These are phyloP conservation scores for Catharus minimus DNA, from an alignment of 2,113 vertebrate species.

Conservation along the genomic window DNA sequence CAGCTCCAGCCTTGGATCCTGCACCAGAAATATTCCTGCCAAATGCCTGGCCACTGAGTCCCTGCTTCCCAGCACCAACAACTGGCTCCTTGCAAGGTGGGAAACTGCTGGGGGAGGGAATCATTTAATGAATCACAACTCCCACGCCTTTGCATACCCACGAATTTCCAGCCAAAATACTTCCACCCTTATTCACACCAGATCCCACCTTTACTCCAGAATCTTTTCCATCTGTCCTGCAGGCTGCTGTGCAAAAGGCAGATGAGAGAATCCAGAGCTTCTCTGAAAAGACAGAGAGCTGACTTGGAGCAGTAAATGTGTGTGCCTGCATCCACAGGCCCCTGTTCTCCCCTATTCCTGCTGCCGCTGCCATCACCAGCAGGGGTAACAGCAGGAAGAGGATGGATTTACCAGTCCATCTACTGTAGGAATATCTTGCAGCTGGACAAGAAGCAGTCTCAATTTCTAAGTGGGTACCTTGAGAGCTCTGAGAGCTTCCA, in stretches of 20 bases:
- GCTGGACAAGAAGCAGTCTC: background rate
- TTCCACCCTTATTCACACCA: background rate
- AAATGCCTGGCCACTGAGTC: constrained; percentile 3
- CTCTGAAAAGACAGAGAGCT: background rate
- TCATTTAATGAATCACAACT: constrained; percentile 7
- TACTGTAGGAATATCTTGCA: background rate
- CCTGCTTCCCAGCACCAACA: background rate
- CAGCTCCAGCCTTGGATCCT: background rate
- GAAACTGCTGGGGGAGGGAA: background rate
- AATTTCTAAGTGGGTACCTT: background rate
- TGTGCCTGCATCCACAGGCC: background rate
- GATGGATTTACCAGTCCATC: background rate
- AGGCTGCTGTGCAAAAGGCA: background rate
- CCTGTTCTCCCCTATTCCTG: background rate
- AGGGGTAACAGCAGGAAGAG: background rate
- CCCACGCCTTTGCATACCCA: background rate
- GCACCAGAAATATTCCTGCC: background rate
- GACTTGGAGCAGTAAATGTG: background rate
- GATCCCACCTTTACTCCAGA: constrained; percentile 5
- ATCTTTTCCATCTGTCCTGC: background rate
- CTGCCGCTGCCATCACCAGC: background rate
- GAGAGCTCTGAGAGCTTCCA: background rate
- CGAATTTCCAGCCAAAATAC: background rate
- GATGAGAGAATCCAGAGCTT: background rate
- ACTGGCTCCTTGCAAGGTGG: background rate